Percentiles rank a stretch among this genome's conserved stretches.
Conservation (phyloP, 2,797 vertebrate genomes). For the Eremophila alpestris region DNA sequence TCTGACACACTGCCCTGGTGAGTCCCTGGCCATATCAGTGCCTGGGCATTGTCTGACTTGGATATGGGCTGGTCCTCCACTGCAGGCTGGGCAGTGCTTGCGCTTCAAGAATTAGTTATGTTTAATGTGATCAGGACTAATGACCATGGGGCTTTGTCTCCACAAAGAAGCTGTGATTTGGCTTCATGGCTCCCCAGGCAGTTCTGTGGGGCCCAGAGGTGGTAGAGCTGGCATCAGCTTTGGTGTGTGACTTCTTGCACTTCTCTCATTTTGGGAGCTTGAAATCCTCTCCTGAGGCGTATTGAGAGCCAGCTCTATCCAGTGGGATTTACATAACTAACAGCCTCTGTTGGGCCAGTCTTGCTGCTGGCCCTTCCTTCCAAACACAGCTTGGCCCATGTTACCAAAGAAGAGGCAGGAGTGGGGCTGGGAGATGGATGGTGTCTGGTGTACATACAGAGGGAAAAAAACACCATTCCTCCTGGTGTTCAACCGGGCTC, state of each 20-base stretch:
- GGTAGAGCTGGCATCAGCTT: background rate
- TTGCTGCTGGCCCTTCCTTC: background rate
- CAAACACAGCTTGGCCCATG: background rate
- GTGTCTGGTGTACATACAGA: background rate
- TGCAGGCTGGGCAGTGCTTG: background rate
- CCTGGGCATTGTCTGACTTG: background rate
- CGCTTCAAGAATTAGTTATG: background rate
- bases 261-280: background rate
- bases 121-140: background rate
- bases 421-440: background rate
- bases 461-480: background rate
- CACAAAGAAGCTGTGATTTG: background rate
- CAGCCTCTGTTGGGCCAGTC: background rate
- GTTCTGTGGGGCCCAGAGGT: background rate
- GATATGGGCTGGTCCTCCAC: background rate
- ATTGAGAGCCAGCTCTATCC: background rate
- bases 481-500: background rate
- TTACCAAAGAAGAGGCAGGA: background rate
- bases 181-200: background rate
- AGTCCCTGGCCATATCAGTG: background rate
- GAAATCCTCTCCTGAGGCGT: background rate
- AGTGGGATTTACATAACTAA: background rate
- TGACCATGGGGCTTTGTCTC: background rate
- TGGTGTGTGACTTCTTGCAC: background rate
- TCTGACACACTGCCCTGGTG: conserved; percentile 84